Conservation (phyloP, 2,797 vertebrate genomes). For the Nyctibius grandis region DNA sequence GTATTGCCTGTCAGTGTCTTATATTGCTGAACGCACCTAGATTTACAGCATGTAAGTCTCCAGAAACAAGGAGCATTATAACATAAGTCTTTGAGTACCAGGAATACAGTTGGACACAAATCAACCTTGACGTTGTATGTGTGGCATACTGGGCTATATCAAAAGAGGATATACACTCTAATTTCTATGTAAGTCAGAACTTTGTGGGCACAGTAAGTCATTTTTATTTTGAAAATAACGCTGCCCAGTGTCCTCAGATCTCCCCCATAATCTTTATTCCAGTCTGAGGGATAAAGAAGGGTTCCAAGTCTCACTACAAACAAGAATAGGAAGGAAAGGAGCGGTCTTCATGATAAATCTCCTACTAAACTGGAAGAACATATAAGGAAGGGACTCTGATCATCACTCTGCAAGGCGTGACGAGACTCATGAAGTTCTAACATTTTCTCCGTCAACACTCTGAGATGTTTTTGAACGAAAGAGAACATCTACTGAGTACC, state of each 20-base stretch:
- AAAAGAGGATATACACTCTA: background rate
- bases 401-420: background rate
- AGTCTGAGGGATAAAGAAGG: background rate
- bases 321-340: background rate
- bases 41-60: background rate
- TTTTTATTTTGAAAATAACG: background rate
- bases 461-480: background rate
- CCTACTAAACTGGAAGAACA: background rate
- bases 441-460: background rate
- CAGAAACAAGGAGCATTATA: background rate
- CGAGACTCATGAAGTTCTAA: background rate
- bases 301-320: background rate
- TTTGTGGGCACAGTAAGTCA: background rate
- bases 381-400: background rate
- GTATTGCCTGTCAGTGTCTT: background rate
- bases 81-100: background rate
- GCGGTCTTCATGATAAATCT: background rate
- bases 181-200: background rate
- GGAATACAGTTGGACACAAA: background rate
- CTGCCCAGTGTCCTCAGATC: background rate
- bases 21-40: background rate
- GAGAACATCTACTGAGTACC: background rate
- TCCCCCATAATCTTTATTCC: background rate
- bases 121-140: background rate
- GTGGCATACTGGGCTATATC: background rate